Evolutionary conservation across 2,888 invertebrate genomes (phyloP).

Genomic region (Julus scandinavius): DNA sequence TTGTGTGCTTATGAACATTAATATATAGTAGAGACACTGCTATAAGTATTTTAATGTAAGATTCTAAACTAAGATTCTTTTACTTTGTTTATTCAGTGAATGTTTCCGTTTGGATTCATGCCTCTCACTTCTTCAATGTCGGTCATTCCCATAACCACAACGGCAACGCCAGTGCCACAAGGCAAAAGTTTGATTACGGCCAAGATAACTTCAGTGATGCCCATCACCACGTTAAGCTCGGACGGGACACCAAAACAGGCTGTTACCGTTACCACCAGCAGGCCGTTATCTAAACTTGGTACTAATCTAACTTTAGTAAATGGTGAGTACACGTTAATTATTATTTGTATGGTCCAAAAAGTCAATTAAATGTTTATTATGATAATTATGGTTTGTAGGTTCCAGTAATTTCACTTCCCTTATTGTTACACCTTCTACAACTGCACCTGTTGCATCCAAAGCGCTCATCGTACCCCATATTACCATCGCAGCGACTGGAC

Average conservation of each 20-base stretch:
- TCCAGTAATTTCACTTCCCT: not conserved
- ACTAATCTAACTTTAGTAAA: not conserved
- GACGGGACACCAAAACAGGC: not conserved
- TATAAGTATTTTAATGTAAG: not conserved
- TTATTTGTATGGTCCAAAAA: not conserved
- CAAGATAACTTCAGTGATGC: not conserved
- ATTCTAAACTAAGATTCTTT: not conserved
- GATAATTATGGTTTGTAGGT: not conserved
- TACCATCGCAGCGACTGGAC: slow-evolving; percentile 43
- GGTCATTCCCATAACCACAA: not conserved
- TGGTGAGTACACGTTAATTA: not conserved
- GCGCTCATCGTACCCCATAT: slow-evolving; percentile 39
- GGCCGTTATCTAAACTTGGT: not conserved
- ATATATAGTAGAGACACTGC: too few species aligned
- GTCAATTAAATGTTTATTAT: not conserved
- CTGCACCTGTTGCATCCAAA: not conserved
- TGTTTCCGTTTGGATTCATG: not conserved
- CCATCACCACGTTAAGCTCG: not conserved
- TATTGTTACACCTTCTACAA: not conserved
- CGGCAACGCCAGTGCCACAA: not conserved
- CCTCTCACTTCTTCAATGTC: not conserved
- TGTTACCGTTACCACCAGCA: not conserved
- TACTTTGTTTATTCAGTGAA: not conserved
- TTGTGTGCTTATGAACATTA: too few species aligned
- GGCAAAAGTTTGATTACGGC: not conserved